Evolutionary conservation across 2,113 vertebrate species (phyloP).

Genomic region (Saccopteryx leptura): DNA sequence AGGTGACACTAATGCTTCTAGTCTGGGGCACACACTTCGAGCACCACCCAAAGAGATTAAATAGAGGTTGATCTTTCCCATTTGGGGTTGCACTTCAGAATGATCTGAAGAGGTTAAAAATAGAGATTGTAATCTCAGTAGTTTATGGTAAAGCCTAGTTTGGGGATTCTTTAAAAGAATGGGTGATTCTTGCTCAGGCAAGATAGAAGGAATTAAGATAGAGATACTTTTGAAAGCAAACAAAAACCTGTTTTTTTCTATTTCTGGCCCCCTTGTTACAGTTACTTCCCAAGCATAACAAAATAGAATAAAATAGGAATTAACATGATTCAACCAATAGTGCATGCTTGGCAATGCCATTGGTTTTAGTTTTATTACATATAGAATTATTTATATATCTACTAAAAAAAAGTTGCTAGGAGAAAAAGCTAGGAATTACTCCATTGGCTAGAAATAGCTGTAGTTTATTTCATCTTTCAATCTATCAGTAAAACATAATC

Average conservation of each 20-base stretch:
- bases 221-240: not conserved
- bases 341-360: not conserved
- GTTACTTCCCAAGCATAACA: not conserved
- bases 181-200: not conserved
- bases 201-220: not conserved
- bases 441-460: not conserved
- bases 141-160: not conserved
- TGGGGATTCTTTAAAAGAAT: not conserved
- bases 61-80: not conserved
- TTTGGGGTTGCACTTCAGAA: not conserved
- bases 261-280: not conserved
- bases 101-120: not conserved
- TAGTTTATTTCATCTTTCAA: constrained; percentile 26
- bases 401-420: not conserved
- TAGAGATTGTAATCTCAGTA: not conserved
- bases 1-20: not conserved
- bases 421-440: not conserved
- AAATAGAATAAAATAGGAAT: not conserved
- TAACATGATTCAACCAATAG: not conserved
- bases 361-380: not conserved
- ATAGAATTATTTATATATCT: not conserved
- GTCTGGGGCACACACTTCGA: not conserved
- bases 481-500: not conserved
- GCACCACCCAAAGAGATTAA: not conserved
- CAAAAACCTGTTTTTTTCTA: not conserved